These are phyloP conservation scores for Octodon degus DNA, from an alignment of 2,113 vertebrate species.

Conservation along the genomic window DNA sequence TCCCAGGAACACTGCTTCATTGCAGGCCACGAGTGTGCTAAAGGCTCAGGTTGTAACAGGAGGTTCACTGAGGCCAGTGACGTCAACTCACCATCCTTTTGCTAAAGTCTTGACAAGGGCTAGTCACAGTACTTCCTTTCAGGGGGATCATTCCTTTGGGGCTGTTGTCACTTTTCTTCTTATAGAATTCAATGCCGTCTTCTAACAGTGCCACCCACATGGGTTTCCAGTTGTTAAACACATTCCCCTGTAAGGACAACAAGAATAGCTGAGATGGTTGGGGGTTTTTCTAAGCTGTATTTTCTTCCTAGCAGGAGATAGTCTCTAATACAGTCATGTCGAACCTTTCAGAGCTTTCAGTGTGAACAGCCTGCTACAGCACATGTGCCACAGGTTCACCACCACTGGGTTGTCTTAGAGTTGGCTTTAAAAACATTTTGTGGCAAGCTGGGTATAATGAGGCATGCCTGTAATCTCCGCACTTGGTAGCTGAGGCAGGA, in stretches of 20 bases:
- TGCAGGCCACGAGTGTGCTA: not conserved
- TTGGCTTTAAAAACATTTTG: not conserved
- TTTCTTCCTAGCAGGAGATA: not conserved
- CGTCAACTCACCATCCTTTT: slow-evolving; percentile 92
- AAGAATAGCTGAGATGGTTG: not conserved
- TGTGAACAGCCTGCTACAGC: not conserved
- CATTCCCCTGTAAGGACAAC: slow-evolving; percentile 88
- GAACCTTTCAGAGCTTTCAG: not conserved
- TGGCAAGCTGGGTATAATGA: not conserved
- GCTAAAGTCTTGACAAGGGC: slow-evolving; percentile 94
- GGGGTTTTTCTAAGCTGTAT: not conserved
- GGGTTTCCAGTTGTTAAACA: slow-evolving; percentile 96
- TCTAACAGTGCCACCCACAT: slow-evolving; percentile 96
- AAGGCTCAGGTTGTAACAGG: not conserved
- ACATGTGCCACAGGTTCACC: not conserved
- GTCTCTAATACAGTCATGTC: not conserved
- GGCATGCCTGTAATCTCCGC: not conserved
- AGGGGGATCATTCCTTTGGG: slow-evolving; percentile 98
- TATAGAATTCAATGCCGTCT: slow-evolving; percentile 96
- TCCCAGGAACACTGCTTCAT: not conserved
- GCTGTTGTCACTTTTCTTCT: slow-evolving; percentile 93
- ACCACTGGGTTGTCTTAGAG: not conserved
- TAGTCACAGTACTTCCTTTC: slow-evolving; percentile 90
- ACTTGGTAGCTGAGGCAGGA: not conserved
- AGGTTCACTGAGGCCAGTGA: fast-evolving